Base-by-base conservation (phyloP, 2,888 invertebrate genomes). In the Rhyacophila evoluta region DNA sequence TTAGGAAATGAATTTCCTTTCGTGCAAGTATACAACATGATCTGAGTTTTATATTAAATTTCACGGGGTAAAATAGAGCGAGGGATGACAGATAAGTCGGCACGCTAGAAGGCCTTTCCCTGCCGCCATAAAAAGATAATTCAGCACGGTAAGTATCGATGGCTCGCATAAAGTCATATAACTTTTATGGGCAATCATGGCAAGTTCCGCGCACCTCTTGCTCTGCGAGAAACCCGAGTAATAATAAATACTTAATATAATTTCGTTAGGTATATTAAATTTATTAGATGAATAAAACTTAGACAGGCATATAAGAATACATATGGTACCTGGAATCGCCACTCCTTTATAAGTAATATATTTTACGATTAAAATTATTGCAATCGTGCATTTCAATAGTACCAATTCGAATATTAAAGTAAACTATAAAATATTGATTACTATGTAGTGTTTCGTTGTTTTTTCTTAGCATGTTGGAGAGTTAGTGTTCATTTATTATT, bases 71-170 rank as follows among this genome's bases (percentile, higher is more conserved):
- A 55, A 55, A 25, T 55, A 55, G 25, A 55, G 55, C 55, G 19
- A 19, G 25, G 55, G 55, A 19, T 55, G 55, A 55, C 19, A 55
- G 55, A 55, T 55, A 55, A 55, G 55, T 19, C 19, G 19, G 10
- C 19, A 19, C 19, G 19, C 55, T 55, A 55, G 55, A 55, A 55
- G 10, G 55, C 8, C 15, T 55, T 41, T 25, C 55, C 55, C 25
- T 25, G 55, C 19, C 10, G 55, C 55, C 25, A 55, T 55, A 55
- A 55, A 55, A 55, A 55, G 55, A 55, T 55, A 55, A 55, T 55
- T 55, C 55, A 15, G 55, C 55, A 55, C 8, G 19, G 3, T 55
- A 55, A 19, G 3, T 55, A 55, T 19, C 41, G 2, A 55, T 55
- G 55, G 55, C 55, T 4, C 55, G 8, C 19, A 55, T 19, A 41